Percentiles rank a stretch among this genome's conserved stretches.
Evolutionary conservation across 2,888 invertebrate species (phyloP).

Genomic region (Ctenicera cuprea): DNA sequence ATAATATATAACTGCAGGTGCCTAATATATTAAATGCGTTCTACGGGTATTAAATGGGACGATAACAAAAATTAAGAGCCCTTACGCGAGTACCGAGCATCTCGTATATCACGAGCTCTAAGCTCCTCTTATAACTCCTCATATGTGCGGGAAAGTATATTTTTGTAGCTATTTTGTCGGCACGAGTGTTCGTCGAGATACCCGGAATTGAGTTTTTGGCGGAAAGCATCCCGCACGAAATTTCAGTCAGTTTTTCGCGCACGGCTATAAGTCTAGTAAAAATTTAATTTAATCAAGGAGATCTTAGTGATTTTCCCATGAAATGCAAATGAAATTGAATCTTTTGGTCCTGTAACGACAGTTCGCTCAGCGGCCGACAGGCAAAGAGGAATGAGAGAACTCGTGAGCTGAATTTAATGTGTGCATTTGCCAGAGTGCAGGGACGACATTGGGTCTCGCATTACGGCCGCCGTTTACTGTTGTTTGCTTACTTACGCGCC

Average conservation of each 20-base stretch:
- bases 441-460: constrained; percentile 60
- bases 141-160: constrained; percentile 55
- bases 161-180: constrained; percentile 56
- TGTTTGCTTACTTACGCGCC: constrained; percentile 61
- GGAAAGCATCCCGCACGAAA: constrained; percentile 28
- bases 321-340: constrained; percentile 56
- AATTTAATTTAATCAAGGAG: constrained; percentile 53
- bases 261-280: constrained; percentile 38
- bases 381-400: constrained; percentile 51
- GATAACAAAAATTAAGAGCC: constrained; percentile 57
- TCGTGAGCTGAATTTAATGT: constrained; percentile 68
- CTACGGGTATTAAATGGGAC: constrained; percentile 50
- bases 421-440: constrained; percentile 65
- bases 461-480: constrained; percentile 59
- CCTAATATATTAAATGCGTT: constrained; percentile 54
- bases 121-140: constrained; percentile 55
- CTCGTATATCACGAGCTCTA: constrained; percentile 52
- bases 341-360: constrained; percentile 53
- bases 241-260: constrained; percentile 35
- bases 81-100: constrained; percentile 44
- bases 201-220: constrained; percentile 51
- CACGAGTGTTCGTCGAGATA: constrained; percentile 55
- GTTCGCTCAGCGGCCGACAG: constrained; percentile 40
- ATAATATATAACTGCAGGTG: constrained; percentile 55
- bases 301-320: constrained; percentile 53